Conservation (phyloP, 2,113 vertebrate genomes). For the Sinocyclocheilus anophthalmus region DNA sequence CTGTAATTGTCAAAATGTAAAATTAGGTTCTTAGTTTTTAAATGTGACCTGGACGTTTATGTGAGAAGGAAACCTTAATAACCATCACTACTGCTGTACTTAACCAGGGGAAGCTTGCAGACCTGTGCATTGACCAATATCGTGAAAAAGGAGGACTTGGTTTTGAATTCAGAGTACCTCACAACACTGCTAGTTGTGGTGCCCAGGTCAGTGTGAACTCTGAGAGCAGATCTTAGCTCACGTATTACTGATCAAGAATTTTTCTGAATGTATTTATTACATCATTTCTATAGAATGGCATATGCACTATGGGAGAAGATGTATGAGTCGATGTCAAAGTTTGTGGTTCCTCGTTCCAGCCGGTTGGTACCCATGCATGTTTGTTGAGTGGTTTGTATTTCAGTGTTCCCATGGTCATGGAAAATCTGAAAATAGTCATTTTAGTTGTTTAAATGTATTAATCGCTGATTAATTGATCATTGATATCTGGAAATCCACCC, state of each 20-base stretch:
- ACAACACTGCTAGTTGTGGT: slow-evolving; percentile 91
- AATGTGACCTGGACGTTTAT: neutral
- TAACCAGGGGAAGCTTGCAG: slow-evolving; percentile 82
- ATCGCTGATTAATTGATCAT: neutral
- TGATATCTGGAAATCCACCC: neutral
- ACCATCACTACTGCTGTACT: slow-evolving; percentile 20
- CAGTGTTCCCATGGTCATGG: neutral
- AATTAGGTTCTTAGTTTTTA: neutral
- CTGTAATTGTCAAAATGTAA: neutral
- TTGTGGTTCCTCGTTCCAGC: slow-evolving; percentile 95
- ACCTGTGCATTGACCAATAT: slow-evolving; percentile 83
- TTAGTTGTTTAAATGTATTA: neutral
- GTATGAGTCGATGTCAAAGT: slow-evolving; percentile 90
- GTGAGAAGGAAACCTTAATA: neutral
- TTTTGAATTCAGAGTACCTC: slow-evolving; percentile 91
- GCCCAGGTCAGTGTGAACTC: slow-evolving; percentile 79
- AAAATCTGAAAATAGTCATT: neutral
- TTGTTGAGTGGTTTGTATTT: neutral
- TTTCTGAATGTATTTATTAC: neutral
- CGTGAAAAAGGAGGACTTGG: slow-evolving; percentile 90
- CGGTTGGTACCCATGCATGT: slow-evolving; percentile 78
- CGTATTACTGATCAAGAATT: neutral
- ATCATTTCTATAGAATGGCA: slow-evolving; percentile 72
- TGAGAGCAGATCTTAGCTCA: neutral
- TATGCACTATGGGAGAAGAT: slow-evolving; percentile 87